phyloP scores from a whole-genome alignment of 2,888 invertebrate genomes.

The Synergus gifuensis region DNA sequence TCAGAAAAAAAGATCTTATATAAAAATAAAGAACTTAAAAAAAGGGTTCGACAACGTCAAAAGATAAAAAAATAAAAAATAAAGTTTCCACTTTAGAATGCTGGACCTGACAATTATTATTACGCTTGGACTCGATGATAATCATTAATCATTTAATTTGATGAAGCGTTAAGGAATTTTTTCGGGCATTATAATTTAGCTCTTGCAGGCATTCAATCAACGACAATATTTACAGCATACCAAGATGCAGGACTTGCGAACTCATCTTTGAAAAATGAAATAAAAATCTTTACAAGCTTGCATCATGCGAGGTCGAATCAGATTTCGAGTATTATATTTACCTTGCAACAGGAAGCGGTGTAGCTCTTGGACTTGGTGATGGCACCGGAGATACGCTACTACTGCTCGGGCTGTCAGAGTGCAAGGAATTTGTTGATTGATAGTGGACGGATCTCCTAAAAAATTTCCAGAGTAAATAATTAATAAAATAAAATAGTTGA shows the following conservation, averaged over 20 bases:
- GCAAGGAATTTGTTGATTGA: conserved; percentile 89
- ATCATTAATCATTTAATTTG: background rate
- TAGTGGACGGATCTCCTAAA: conserved; percentile 88
- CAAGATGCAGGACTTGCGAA: background rate
- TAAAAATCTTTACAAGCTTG: background rate
- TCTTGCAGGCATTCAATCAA: conserved; percentile 12
- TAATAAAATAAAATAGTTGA: background rate
- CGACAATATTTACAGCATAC: conserved; percentile 1
- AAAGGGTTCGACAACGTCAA: too few relatives aligned
- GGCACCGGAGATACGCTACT: conserved; percentile 92
- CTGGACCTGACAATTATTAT: background rate
- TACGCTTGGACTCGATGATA: background rate
- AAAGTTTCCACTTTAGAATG: background rate
- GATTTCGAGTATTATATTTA: conserved; percentile 51
- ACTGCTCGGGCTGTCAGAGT: conserved; percentile 90
- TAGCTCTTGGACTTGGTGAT: conserved; percentile 86
- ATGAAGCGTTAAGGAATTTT: background rate
- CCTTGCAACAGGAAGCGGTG: conserved; percentile 81
- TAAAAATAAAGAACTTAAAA: background rate
- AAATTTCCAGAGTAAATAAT: background rate
- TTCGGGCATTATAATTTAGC: background rate
- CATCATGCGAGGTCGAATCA: conserved; percentile 19
- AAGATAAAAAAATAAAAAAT: background rate
- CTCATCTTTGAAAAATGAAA: background rate
- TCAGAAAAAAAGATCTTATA: background rate